Conservation (phyloP, 2,888 invertebrate species). For the Noctuana brunneofusca region DNA sequence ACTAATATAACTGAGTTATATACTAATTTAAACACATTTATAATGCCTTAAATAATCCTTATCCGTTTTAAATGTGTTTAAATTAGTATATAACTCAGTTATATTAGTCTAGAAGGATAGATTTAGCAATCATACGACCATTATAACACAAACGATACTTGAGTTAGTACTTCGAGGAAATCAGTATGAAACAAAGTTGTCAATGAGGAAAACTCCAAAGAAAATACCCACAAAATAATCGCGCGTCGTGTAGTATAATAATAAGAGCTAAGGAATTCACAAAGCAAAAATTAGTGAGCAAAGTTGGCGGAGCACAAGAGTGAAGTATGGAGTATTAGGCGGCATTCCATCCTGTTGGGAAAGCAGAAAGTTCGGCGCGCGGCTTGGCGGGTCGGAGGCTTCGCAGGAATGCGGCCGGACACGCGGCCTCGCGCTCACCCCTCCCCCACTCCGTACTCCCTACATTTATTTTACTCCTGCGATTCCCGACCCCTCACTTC, state of each 20-base stretch:
- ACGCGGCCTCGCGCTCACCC: conserved; percentile 43
- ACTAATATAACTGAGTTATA: no score
- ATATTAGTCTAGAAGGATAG: no score
- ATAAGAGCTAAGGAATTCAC: conserved; percentile 21
- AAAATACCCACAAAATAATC: conserved; percentile 8
- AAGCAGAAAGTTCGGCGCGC: conserved; percentile 54
- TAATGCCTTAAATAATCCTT: no score
- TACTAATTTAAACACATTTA: no score
- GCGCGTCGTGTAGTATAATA: background rate
- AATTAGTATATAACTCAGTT: no score
- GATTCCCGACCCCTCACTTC: conserved; percentile 38
- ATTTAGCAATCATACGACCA: no score
- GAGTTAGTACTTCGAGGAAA: conserved; percentile 7
- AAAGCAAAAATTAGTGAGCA: conserved; percentile 19
- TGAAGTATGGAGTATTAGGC: conserved; percentile 48
- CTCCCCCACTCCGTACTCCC: conserved; percentile 38
- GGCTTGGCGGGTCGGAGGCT: conserved; percentile 66
- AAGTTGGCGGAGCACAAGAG: conserved; percentile 19
- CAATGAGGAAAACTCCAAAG: conserved; percentile 27
- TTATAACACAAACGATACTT: background rate
- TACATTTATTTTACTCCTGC: conserved; percentile 45
- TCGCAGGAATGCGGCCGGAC: conserved; percentile 76
- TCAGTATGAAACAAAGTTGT: background rate
- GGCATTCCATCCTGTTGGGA: conserved; percentile 60
- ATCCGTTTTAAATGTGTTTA: no score